Base-by-base conservation (phyloP, 1,140 invertebrate species). In the Macrosteles quadrilineatus region DNA sequence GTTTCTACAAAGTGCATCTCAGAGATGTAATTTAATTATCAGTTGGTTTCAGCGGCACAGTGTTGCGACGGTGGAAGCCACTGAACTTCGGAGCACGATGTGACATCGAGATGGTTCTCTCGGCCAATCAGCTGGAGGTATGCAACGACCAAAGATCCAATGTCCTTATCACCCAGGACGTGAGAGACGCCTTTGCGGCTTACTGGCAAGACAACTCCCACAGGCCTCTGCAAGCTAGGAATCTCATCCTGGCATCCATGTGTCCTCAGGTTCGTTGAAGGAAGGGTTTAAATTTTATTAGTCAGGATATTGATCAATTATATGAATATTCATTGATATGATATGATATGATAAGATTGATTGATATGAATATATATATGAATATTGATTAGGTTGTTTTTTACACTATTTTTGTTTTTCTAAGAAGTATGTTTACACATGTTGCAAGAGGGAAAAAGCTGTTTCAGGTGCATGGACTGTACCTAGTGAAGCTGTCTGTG, bases 401-500 rank as follows among this genome's bases (percentile, higher is more conserved):
- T n/a, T n/a, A n/a, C n/a, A n/a, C n/a, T n/a, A n/a, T n/a, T n/a
- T n/a, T n/a, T n/a, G n/a, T n/a, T n/a, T n/a, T n/a, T n/a, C n/a
- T n/a, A n/a, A n/a, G n/a, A n/a, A n/a, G n/a, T n/a, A n/a, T n/a
- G n/a, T n/a, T n/a, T n/a, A n/a, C n/a, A n/a, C n/a, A n/a, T n/a
- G n/a, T n/a, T n/a, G n/a, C n/a, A n/a, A n/a, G n/a, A n/a, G n/a
- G n/a, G n/a, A n/a, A n/a, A n/a, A n/a, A n/a, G n/a, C n/a, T n/a
- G n/a, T n/a, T n/a, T n/a, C 80, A 95, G 88, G 86, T 96, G 6
- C 96, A 91, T 81, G 95, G 95, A 17, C 82, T 97, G 76, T 94
- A 95, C 80, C 81, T 91, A 55, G 89, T 96, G 3, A 97, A 97
- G 84, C 81, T 97, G 67, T 92, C 94, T 14, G 81, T 96, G 36